Evolutionary conservation across 2,113 vertebrate genomes (phyloP).

Genomic region (Prochilodus magdalenae): DNA sequence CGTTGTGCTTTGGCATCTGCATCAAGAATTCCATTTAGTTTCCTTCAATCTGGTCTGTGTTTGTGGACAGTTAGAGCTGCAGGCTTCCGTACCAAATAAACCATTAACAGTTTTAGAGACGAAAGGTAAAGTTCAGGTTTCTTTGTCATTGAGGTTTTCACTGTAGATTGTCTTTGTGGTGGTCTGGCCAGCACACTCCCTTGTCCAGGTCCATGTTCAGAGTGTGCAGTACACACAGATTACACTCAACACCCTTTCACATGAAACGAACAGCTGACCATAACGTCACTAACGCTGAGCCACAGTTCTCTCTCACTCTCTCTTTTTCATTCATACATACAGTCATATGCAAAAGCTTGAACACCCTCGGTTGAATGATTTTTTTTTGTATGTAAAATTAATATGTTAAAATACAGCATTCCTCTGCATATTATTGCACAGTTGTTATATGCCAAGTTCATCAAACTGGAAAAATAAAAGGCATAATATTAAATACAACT

Average conservation of each 20-base stretch:
- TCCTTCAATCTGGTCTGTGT: background rate
- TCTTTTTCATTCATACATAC: no score
- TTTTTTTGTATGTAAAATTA: no score
- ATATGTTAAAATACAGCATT: no score
- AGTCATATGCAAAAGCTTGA: no score
- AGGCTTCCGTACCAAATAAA: background rate
- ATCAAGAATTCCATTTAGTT: background rate
- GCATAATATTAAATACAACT: no score
- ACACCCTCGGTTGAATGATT: no score
- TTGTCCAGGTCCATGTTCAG: background rate
- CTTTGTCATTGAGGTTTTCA: conserved; percentile 25
- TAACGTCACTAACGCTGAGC: background rate
- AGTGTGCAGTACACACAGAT: background rate
- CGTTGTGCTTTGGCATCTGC: background rate
- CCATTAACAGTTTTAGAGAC: background rate
- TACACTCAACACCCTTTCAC: background rate
- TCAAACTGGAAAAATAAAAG: no score
- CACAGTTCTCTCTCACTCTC: background rate
- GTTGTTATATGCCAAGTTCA: no score
- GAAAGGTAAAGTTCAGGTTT: background rate
- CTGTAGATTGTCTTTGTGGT: background rate
- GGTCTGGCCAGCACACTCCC: background rate
- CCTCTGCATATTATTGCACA: no score
- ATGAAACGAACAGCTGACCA: conserved; percentile 1
- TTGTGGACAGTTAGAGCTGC: background rate